Percentiles rank a stretch among this genome's conserved stretches.
These are phyloP conservation scores for Ceratitis capitata DNA, from an alignment of 1,140 invertebrate genomes.

Conservation along the genomic window DNA sequence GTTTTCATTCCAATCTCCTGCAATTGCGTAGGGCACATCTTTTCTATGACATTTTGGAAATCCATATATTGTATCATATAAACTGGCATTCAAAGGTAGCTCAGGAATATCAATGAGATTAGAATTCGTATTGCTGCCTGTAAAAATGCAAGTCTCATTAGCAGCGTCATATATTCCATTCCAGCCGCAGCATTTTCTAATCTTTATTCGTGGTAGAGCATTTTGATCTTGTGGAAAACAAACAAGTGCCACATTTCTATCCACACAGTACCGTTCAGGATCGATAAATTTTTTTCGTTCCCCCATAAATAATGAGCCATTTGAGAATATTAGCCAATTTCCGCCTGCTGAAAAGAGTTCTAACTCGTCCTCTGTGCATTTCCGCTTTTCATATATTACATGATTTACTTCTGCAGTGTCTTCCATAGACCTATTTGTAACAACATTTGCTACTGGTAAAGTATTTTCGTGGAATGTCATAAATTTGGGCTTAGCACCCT, in stretches of 20 bases:
- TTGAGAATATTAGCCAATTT: conserved; percentile 66
- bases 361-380: conserved; percentile 40
- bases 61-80: conserved; percentile 55
- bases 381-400: background rate
- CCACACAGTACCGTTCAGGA: conserved; percentile 70
- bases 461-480: conserved; percentile 55
- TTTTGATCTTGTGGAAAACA: conserved; percentile 62
- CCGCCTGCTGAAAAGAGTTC: conserved; percentile 51
- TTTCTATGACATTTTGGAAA: conserved; percentile 66
- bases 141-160: conserved; percentile 66
- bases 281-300: conserved; percentile 60
- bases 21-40: conserved; percentile 64
- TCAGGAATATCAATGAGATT: conserved; percentile 2
- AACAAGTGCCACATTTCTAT: conserved; percentile 69
- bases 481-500: conserved; percentile 53
- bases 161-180: conserved; percentile 69
- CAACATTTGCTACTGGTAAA: conserved; percentile 45
- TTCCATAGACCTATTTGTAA: background rate
- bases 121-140: conserved; percentile 14
- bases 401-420: background rate
- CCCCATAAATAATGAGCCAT: conserved; percentile 69
- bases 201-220: conserved; percentile 50
- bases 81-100: conserved; percentile 44
- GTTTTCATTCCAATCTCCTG: conserved; percentile 66
- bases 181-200: conserved; percentile 71